Conservation (phyloP, 23 tunicate genomes). For the Pegea sp. region DNA sequence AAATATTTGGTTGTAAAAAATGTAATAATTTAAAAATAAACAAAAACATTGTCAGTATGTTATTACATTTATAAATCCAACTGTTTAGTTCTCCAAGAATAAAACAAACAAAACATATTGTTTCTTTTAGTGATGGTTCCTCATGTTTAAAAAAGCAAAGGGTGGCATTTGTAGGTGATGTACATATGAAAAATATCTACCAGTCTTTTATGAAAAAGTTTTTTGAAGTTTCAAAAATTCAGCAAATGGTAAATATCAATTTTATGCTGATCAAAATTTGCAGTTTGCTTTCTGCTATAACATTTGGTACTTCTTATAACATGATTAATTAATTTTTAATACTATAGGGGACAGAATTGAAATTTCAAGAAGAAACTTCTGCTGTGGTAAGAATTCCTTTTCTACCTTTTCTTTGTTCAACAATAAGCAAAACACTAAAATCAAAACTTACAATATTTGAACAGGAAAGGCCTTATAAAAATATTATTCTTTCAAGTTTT, state of each 20-base stretch:
- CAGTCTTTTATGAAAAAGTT: slow-evolving; percentile 1
- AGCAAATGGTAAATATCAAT: background rate
- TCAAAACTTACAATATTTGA: no score
- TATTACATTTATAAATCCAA: background rate
- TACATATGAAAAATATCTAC: slow-evolving; percentile 1
- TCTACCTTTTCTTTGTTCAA: no score
- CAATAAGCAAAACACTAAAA: no score
- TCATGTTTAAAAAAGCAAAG: slow-evolving; percentile 16
- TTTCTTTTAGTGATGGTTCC: slow-evolving; percentile 9
- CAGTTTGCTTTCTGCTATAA: background rate
- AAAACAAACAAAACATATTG: slow-evolving; percentile 10
- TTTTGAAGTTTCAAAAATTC: background rate
- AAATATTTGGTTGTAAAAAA: no score
- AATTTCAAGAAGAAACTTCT: background rate
- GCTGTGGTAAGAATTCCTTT: slow-evolving; percentile 2
- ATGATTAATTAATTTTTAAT: background rate
- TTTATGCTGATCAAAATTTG: background rate
- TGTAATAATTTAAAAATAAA: no score
- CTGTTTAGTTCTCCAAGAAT: background rate
- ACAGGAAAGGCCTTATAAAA: no score
- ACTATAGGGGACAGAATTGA: background rate
- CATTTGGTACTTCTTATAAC: no score
- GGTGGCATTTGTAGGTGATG: slow-evolving; percentile 61
- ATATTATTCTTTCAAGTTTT: no score
- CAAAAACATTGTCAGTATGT: no score